Conservation (phyloP, 2,888 invertebrate genomes). For the Acheta domesticus region DNA sequence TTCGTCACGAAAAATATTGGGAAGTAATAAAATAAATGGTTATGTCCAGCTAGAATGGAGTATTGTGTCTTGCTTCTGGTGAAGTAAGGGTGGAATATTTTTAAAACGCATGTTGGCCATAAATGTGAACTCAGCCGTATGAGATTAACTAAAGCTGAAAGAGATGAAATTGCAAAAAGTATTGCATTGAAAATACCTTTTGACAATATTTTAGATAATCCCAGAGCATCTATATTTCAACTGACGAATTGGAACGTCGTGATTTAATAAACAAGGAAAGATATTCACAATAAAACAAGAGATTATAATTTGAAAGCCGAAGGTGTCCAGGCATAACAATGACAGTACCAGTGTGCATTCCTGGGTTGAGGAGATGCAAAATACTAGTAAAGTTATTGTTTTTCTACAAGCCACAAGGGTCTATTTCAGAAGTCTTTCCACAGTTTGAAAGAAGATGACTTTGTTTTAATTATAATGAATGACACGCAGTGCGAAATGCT, state of each 20-base stretch:
- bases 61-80: not conserved
- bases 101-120: not conserved
- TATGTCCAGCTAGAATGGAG: not conserved
- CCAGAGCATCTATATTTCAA: no score
- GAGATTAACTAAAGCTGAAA: no score
- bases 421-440: no score
- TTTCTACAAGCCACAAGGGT: no score
- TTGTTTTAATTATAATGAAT: no score
- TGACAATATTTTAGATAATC: no score
- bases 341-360: not conserved
- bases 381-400: not conserved
- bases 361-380: not conserved
- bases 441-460: no score
- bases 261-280: not conserved
- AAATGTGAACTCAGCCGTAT: no score
- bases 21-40: not conserved
- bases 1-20: no score
- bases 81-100: not conserved
- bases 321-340: not conserved
- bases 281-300: not conserved
- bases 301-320: not conserved
- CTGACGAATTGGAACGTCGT: not conserved
- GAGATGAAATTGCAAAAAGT: no score
- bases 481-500: no score
- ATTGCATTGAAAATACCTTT: no score